Percentiles rank a stretch among this genome's conserved stretches.
phyloP scores from a whole-genome alignment of 2,113 vertebrate species.

The Lynx canadensis region DNA sequence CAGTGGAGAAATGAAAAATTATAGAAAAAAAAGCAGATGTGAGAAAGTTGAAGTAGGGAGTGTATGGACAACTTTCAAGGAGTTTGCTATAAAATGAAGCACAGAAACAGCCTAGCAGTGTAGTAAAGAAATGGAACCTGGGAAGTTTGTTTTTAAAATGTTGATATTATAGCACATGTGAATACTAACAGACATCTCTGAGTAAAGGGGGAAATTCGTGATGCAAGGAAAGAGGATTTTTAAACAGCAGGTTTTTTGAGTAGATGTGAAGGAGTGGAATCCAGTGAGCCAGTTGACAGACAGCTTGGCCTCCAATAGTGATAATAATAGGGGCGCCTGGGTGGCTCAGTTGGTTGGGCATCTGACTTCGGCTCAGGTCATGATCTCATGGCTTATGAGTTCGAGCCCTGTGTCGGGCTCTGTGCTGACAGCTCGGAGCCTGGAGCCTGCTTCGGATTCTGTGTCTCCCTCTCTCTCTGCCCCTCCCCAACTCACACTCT shows the following conservation, averaged over 20 bases:
- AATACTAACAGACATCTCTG: not conserved
- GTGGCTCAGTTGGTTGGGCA: too few relatives aligned
- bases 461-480: too few relatives aligned
- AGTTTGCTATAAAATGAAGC: conserved; percentile 1
- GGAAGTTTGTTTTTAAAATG: conserved; percentile 5
- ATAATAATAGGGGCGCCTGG: not conserved
- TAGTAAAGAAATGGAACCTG: not conserved
- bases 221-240: not conserved
- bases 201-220: not conserved
- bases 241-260: not conserved
- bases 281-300: not conserved
- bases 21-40: not conserved
- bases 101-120: not conserved
- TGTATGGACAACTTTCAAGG: not conserved
- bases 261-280: not conserved
- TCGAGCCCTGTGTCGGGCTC: too few relatives aligned
- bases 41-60: not conserved
- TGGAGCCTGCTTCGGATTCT: too few relatives aligned
- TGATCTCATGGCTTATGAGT: too few relatives aligned
- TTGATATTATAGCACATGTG: not conserved
- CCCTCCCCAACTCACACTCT: too few relatives aligned
- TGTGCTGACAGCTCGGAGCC: too few relatives aligned
- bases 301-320: not conserved
- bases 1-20: not conserved
- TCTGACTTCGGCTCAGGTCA: too few relatives aligned